Evolutionary conservation across 2,888 invertebrate genomes (phyloP), one percentile per base, ranked within the genome.

Genomic region (Sturmia bella): DNA sequence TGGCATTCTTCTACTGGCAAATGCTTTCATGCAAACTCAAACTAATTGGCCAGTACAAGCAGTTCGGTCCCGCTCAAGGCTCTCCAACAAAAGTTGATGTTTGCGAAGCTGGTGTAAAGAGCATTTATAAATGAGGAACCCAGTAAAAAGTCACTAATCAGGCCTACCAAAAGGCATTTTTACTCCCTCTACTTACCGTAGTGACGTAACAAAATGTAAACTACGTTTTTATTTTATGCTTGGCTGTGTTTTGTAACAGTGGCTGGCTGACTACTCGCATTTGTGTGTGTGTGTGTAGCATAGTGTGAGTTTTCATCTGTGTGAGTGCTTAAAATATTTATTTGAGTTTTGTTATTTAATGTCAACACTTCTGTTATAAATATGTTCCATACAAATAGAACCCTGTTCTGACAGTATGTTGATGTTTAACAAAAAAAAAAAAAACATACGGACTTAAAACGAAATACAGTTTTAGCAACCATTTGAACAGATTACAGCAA

Each of bases 321-420:
- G 9, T 50, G 15, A 12, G 3, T 64, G n/a, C 27, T 27, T 27
- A 21, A 50, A 48, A 59, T 59, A 72, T 41, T 56, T 50, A 37
- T 32, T 32, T 32, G 21, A n/a, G 13, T 45, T 63, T 41, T 78
- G 64, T 59, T 61, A 32, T 66, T 79, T 73, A 73, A 66, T 54
- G 66, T 73, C 72, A 79, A 79, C 78, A 68, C 72, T 73, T 78
- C 68, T 11, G 19, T 59, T 54, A 37, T 59, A 66, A 73, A 73
- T 61, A 61, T 66, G 59, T 66, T 72, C 32, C 52, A 32, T 43
- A 24, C n/a, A 48, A 61, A 39, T 32, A 21, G 13, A 43, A 39
- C 17, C 13, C 27, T 54, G 43, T 72, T 72, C 41, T 19, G 72
- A 50, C 72, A 52, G 19, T 52, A 72, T 52, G 61, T 27, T 72